Evolutionary conservation across 1,140 invertebrate genomes (phyloP), one percentile per base, ranked within the genome.

Genomic region (Panagrolaimus sp.): DNA sequence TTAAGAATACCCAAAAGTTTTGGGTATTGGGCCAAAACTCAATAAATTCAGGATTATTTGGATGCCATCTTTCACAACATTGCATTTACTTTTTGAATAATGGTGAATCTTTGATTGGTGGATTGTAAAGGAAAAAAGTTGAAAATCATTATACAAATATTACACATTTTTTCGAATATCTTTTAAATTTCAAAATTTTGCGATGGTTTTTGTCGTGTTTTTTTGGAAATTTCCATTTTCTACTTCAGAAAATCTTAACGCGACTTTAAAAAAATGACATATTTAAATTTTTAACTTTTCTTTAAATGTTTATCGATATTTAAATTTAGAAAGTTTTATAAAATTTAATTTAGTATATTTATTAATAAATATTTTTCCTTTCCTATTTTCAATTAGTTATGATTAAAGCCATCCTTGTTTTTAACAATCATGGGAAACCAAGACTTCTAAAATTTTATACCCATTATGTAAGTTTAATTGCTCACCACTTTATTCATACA

Each of bases 391-490:
- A 10, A 43, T 47, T 44, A 44, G 17, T 14, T 67, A 98, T 99
- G 96, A 98, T 99, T 79, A 97, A 97, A 88, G 96, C 96, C 62
- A 98, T 99, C 85, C 87, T 99, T 76, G 94, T 99, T 24, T 98
- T 99, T 83, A 99, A 99, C 83, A 98, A 98, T 85, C 94, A 98
- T 90, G 96, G 96, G 45, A 98, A 98, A 86, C 94, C 96, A 43
- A 86, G 96, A 80, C 86, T 99, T 66, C 91, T 92, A 0, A 98
- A 98, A 85, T 98, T 99, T 84, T 99, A 98, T 87, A 91, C 96
- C 83, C 94, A 96, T 86, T 98, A 97, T 86, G 95, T 98, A 88
- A 92, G 92, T 92, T 73, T 55, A 43, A 65, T 24, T 63, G 38
- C 45, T 7, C 2, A 38, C 7, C 32, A 38, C 7, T 12, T 45